Evolutionary conservation across 2,113 vertebrate genomes (phyloP).

Genomic region (Microcebus murinus): DNA sequence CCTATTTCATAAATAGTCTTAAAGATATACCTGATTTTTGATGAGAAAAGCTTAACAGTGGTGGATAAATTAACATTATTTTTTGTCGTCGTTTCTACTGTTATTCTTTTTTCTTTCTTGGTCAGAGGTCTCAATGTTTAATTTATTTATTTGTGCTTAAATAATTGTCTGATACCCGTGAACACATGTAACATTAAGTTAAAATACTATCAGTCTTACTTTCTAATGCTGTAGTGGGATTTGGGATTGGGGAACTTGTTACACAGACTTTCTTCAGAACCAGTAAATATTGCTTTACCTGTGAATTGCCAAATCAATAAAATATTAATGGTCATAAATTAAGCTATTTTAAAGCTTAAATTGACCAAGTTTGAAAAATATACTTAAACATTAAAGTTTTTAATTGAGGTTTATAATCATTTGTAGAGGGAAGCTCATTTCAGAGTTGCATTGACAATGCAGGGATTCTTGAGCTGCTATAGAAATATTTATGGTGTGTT

Average conservation of each 20-base stretch:
- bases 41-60: background rate
- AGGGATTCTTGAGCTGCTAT: background rate
- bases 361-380: background rate
- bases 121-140: background rate
- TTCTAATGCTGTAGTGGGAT: background rate
- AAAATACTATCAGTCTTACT: background rate
- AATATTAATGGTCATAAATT: background rate
- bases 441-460: background rate
- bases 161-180: background rate
- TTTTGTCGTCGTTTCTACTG: background rate
- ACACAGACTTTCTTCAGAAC: background rate
- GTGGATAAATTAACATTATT: background rate
- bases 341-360: constrained; percentile 8
- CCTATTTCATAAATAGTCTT: background rate
- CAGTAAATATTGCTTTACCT: background rate
- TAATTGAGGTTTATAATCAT: background rate
- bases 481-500: background rate
- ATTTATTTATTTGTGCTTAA: background rate
- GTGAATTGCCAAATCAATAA: background rate
- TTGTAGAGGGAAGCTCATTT: background rate
- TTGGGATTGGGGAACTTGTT: background rate
- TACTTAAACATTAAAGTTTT: background rate
- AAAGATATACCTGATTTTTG: background rate
- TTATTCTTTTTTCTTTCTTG: background rate
- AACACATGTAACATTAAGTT: background rate